A percentile compares a stretch with the other conserved stretches of the same genome.
Conservation (phyloP, 2,888 invertebrate species). For the Drosophila anceps region DNA sequence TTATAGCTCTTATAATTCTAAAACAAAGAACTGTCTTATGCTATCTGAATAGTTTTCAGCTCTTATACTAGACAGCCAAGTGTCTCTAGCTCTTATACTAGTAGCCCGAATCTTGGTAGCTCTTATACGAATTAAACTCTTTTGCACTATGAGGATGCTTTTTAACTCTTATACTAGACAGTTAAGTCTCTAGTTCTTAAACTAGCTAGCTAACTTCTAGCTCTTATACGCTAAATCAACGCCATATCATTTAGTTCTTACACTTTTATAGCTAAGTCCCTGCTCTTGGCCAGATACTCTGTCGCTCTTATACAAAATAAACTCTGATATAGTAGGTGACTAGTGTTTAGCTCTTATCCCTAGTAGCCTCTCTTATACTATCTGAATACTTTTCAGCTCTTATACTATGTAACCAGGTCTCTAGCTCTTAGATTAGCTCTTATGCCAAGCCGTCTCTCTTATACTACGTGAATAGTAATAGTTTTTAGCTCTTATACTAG, state of each 20-base stretch:
- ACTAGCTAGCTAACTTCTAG: not conserved
- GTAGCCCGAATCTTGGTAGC: too few relatives aligned
- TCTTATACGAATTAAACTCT: too few relatives aligned
- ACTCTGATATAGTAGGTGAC: too few relatives aligned
- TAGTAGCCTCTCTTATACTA: too few relatives aligned
- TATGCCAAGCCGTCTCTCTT: not conserved
- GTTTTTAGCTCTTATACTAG: not conserved
- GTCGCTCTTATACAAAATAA: too few relatives aligned
- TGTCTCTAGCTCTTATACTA: not conserved
- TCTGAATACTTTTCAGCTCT: not conserved
- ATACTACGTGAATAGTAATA: not conserved
- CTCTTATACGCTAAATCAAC: too few relatives aligned
- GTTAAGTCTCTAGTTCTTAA: not conserved
- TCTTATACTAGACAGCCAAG: not conserved
- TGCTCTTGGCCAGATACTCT: not conserved
- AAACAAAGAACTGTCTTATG: too few relatives aligned
- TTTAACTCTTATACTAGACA: not conserved
- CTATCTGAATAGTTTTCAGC: too few relatives aligned
- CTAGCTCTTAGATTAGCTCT: not conserved
- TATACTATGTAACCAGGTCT: not conserved
- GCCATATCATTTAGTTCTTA: too few relatives aligned
- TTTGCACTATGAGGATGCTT: too few relatives aligned
- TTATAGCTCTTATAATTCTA: too few relatives aligned
- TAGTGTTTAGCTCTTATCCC: not conserved
- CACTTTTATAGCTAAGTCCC: not conserved